A percentile compares a stretch with the other conserved stretches of the same genome.
Conservation (phyloP, 2,888 invertebrate species). For the Scaptomyza reducta region DNA sequence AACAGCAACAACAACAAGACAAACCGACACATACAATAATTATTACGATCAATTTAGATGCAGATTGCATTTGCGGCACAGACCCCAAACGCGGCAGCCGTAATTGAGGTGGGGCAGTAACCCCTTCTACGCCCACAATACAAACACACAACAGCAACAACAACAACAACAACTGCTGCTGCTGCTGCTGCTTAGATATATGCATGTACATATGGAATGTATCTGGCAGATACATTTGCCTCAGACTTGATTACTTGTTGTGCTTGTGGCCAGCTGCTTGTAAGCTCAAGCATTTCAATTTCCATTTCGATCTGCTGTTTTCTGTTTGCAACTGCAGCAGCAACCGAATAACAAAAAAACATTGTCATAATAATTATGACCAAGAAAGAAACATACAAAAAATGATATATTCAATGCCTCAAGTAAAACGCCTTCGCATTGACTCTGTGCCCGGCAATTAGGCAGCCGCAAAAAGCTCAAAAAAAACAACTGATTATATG, state of each 20-base stretch:
- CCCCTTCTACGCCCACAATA: slow-evolving; percentile 64
- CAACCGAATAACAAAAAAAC: slow-evolving; percentile 30
- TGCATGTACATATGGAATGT: not conserved
- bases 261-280: slow-evolving; percentile 28
- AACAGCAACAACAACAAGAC: slow-evolving; percentile 28
- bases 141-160: slow-evolving; percentile 28
- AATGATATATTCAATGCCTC: slow-evolving; percentile 42
- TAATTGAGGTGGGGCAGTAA: slow-evolving; percentile 71
- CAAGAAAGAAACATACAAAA: slow-evolving; percentile 14
- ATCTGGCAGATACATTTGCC: slow-evolving; percentile 34
- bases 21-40: slow-evolving; percentile 76
- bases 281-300: slow-evolving; percentile 39
- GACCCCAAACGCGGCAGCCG: slow-evolving; percentile 35
- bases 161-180: slow-evolving; percentile 8
- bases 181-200: slow-evolving; percentile 1
- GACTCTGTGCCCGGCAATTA: slow-evolving; percentile 57
- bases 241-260: slow-evolving; percentile 65
- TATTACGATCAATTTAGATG: slow-evolving; percentile 80
- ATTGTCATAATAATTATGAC: slow-evolving; percentile 78
- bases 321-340: slow-evolving; percentile 56
- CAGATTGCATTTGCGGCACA: slow-evolving; percentile 67
- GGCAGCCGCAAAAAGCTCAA: slow-evolving; percentile 13
- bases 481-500: slow-evolving; percentile 31
- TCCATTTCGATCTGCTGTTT: slow-evolving; percentile 59
- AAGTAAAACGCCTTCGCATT: slow-evolving; percentile 64